A percentile compares a stretch with the other conserved stretches of the same genome.
Conservation (phyloP, 1,140 invertebrate genomes). For the Lepidurus arcticus region DNA sequence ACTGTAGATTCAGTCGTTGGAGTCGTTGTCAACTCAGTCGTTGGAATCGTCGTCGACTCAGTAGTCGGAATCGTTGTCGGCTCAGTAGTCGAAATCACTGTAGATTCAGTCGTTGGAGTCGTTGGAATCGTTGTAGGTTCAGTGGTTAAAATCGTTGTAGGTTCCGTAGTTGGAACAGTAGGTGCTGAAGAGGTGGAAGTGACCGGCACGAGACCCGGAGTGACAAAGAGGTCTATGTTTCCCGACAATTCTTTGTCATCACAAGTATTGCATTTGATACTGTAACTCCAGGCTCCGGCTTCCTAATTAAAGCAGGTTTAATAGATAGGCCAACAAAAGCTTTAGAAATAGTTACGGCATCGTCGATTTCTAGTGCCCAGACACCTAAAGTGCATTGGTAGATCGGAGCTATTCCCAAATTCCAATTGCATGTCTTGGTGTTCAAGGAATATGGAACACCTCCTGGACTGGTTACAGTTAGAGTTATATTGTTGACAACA, state of each 20-base stretch:
- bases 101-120: neutral
- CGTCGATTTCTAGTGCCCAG: neutral
- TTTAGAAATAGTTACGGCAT: neutral
- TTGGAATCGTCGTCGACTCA: neutral
- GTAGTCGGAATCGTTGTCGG: neutral
- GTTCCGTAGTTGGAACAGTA: neutral
- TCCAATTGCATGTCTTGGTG: slow-evolving; percentile 10
- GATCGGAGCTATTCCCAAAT: neutral
- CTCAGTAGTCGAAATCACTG: neutral
- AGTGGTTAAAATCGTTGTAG: neutral
- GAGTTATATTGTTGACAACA: neutral
- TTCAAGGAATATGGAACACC: neutral
- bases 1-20: neutral
- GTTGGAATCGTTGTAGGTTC: neutral
- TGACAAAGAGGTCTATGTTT: neutral
- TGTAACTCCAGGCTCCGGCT: neutral
- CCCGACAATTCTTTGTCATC: neutral
- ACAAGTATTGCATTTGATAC: neutral
- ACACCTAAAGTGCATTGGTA: neutral
- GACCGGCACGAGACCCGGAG: neutral
- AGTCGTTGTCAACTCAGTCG: neutral
- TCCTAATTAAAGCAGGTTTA: neutral
- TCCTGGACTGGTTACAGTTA: neutral
- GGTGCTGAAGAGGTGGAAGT: neutral
- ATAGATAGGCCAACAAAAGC: no score